These are phyloP conservation scores for Maconellicoccus hirsutus DNA, from an alignment of 1,140 invertebrate genomes.

Conservation along the genomic window DNA sequence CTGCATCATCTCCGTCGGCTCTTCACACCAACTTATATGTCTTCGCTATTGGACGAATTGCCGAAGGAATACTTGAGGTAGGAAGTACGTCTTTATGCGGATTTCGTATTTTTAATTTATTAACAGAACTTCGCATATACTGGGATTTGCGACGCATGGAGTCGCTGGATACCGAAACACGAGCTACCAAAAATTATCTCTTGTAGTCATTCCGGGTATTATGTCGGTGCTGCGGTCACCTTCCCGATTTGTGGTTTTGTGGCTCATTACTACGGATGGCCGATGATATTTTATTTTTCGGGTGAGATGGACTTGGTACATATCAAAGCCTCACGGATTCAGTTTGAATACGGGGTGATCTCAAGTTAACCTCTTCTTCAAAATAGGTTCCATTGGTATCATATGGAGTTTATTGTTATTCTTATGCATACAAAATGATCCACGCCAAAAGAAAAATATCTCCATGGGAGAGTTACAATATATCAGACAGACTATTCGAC, in stretches of 20 bases:
- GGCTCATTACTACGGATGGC: neutral
- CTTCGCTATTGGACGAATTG: conserved; percentile 58
- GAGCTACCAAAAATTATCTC: neutral
- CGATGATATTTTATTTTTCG: neutral
- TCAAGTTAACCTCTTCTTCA: too few relatives aligned
- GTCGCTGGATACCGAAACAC: neutral
- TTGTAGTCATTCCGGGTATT: neutral
- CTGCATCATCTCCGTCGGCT: conserved; percentile 65
- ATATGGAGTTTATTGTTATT: too few relatives aligned
- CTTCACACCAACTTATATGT: conserved; percentile 56
- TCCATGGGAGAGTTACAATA: too few relatives aligned
- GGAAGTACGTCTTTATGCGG: too few relatives aligned
- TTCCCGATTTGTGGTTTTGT: neutral
- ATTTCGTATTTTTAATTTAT: too few relatives aligned
- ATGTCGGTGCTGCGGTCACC: neutral
- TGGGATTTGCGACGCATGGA: neutral
- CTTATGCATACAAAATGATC: too few relatives aligned
- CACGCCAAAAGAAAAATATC: too few relatives aligned
- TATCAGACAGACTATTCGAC: too few relatives aligned
- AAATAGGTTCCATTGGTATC: too few relatives aligned
- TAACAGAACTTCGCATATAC: neutral
- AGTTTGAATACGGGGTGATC: too few relatives aligned
- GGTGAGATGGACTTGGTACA: neutral
- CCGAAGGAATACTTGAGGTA: conserved; percentile 82
- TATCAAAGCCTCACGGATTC: too few relatives aligned